These are phyloP conservation scores for Pomatostomus ruficeps DNA, from an alignment of 2,113 vertebrate genomes.

Conservation along the genomic window DNA sequence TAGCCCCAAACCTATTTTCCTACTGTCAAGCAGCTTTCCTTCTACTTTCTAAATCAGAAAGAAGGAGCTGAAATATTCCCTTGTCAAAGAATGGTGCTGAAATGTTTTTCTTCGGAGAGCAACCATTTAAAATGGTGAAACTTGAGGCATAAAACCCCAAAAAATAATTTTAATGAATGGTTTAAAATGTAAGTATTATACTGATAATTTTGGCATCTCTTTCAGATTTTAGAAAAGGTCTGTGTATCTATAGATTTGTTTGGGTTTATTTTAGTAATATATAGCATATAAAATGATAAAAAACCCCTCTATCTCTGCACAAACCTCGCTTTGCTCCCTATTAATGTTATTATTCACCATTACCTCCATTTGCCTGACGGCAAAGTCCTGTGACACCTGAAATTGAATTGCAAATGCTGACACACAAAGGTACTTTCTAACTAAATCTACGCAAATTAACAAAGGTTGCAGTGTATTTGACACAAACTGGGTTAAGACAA, in stretches of 20 bases:
- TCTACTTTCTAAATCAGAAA: not conserved
- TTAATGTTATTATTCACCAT: not conserved
- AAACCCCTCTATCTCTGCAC: fast-evolving
- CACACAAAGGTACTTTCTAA: not conserved
- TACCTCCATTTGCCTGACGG: not conserved
- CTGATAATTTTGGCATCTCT: not conserved
- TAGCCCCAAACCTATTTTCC: not conserved
- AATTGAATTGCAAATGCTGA: not conserved
- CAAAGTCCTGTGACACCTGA: not conserved
- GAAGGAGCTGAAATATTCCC: not conserved
- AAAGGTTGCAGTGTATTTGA: not conserved
- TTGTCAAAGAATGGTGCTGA: not conserved
- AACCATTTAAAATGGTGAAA: not conserved
- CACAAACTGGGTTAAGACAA: not conserved
- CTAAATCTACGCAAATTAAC: not conserved
- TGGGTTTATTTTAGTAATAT: not conserved
- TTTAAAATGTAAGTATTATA: not conserved
- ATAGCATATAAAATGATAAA: not conserved
- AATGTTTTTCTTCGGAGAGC: not conserved
- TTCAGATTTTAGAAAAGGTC: not conserved
- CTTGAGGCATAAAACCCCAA: not conserved
- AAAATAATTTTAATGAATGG: not conserved
- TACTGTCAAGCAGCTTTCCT: not conserved
- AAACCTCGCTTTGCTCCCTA: not conserved
- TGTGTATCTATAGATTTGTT: not conserved